Evolutionary conservation across 1,140 invertebrate genomes (phyloP).

Genomic region (Sminthurides bifidus): DNA sequence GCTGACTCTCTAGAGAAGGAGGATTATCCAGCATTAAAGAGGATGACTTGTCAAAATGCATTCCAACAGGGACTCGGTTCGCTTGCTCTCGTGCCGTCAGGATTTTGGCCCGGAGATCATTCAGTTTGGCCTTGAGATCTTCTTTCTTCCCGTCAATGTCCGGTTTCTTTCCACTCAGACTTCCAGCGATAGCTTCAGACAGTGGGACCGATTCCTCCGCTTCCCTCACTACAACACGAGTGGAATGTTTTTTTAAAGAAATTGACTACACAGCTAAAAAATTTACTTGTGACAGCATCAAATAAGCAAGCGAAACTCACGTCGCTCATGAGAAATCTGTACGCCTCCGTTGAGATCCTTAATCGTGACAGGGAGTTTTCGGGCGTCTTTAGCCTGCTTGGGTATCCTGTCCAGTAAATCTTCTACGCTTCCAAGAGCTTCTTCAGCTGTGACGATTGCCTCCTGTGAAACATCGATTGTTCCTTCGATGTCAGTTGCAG

Average conservation of each 20-base stretch:
- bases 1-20: conserved; percentile 61
- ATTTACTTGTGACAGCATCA: too few relatives aligned
- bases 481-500: conserved; percentile 11
- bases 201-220: conserved; percentile 27
- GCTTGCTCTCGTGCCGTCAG: conserved; percentile 58
- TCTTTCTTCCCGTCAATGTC: conserved; percentile 20
- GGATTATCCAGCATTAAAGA: conserved; percentile 75
- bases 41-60: conserved; percentile 69
- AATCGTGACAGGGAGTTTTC: conserved; percentile 15
- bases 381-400: not conserved
- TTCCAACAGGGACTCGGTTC: conserved; percentile 56
- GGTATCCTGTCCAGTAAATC: conserved; percentile 15
- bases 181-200: conserved; percentile 23
- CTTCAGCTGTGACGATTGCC: conserved; percentile 45
- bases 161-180: conserved; percentile 20
- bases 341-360: conserved; percentile 25
- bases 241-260: too few relatives aligned
- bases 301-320: conserved; percentile 11
- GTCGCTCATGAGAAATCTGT: conserved; percentile 22
- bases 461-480: conserved; percentile 31
- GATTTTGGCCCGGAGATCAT: conserved; percentile 59
- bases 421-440: conserved; percentile 39
- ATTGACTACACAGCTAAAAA: too few relatives aligned
- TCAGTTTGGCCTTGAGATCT: conserved; percentile 39
- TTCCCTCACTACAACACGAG: conserved; percentile 27